A percentile compares a stretch with the other conserved stretches of the same genome.
phyloP scores from a whole-genome alignment of 2,113 vertebrate species.

The western clawed frog (Xenopus tropicalis) region DNA sequence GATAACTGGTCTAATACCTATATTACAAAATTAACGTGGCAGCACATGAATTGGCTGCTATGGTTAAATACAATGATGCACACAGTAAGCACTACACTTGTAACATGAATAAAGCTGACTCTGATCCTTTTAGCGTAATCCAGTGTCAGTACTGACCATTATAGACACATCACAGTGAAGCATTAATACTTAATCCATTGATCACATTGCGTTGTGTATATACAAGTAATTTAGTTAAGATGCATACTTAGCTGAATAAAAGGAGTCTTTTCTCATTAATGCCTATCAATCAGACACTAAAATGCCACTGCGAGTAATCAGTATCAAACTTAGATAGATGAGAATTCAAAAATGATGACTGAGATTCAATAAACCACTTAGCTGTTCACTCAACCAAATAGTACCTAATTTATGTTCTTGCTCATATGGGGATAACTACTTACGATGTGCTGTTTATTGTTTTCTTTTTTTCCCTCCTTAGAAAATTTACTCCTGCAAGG shows the following conservation, averaged over 20 bases:
- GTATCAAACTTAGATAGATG: slow-evolving; percentile 15
- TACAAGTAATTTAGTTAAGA: neutral
- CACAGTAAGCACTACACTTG: no score
- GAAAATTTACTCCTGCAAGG: slow-evolving; percentile 28
- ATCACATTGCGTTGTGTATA: neutral
- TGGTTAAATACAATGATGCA: no score
- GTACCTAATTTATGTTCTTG: slow-evolving; percentile 42
- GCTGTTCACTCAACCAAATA: slow-evolving; percentile 40
- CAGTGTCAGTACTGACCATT: neutral
- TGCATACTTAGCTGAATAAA: neutral
- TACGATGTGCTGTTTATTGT: slow-evolving; percentile 18
- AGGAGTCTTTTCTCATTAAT: slow-evolving; percentile 9
- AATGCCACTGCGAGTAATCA: slow-evolving; percentile 14
- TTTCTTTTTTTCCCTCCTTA: slow-evolving; percentile 20
- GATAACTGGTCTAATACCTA: no score
- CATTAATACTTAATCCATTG: neutral
- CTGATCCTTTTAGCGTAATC: neutral
- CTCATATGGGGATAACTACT: slow-evolving; percentile 35
- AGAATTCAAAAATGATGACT: slow-evolving; percentile 28
- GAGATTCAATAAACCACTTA: slow-evolving; percentile 36
- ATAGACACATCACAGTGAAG: neutral
- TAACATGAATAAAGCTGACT: no score
- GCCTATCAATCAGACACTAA: slow-evolving; percentile 12
- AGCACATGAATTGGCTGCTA: no score
- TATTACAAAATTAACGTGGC: no score